Evolutionary conservation across 35 echinoderm and acorn worm genomes (phyloP).

Genomic region (Ophiothrix spiculata): DNA sequence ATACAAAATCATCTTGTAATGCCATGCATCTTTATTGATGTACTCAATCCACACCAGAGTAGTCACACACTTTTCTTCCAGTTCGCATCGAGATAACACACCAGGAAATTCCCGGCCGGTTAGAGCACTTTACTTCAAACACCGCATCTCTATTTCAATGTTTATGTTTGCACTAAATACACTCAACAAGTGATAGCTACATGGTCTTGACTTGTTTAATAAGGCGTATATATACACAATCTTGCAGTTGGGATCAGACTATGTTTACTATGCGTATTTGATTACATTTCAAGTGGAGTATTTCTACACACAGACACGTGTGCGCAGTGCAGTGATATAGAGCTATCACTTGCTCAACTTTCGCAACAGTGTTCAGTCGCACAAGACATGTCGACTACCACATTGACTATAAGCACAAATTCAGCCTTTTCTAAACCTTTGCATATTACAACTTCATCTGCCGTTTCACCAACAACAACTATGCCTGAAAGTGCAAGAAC

Average conservation of each 20-base stretch:
- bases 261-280: neutral
- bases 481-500: constrained; percentile 26
- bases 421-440: constrained; percentile 48
- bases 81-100: neutral
- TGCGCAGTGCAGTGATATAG: neutral
- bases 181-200: neutral
- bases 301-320: neutral
- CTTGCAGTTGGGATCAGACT: neutral
- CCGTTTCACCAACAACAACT: constrained; percentile 23
- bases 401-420: constrained; percentile 55
- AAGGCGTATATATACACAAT: neutral
- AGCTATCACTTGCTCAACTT: neutral
- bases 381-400: constrained; percentile 32
- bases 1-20: constrained; percentile 15
- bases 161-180: neutral
- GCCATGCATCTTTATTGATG: constrained; percentile 19
- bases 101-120: neutral
- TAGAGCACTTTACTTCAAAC: too few species aligned
- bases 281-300: neutral
- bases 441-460: constrained; percentile 27
- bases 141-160: neutral
- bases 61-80: constrained; percentile 20
- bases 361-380: too few species aligned
- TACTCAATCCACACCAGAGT: constrained; percentile 17
- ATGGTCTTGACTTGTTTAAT: neutral